Conservation (phyloP, 2,888 invertebrate genomes). For the Gymnoscelis rufifasciata region DNA sequence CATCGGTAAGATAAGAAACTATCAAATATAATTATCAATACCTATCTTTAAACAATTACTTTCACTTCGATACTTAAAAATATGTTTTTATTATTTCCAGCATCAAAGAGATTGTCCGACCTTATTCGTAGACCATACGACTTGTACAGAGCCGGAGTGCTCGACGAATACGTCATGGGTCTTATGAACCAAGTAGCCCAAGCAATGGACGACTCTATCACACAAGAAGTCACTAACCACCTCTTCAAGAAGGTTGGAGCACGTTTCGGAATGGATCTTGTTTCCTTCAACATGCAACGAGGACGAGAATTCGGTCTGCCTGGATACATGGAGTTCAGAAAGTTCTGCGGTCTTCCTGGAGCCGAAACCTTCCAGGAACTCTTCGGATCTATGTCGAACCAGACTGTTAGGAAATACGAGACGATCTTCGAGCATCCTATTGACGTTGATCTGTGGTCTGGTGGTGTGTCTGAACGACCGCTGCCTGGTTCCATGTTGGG, state of each 20-base stretch:
- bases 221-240: constrained; percentile 93
- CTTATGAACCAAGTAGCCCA: constrained; percentile 96
- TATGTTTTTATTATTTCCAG: constrained; percentile 63
- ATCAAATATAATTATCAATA: too few species aligned
- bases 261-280: constrained; percentile 91
- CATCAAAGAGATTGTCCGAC: constrained; percentile 92
- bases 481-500: constrained; percentile 95
- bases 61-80: too few species aligned
- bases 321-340: constrained; percentile 95
- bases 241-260: constrained; percentile 90
- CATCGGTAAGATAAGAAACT: constrained; percentile 84
- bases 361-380: constrained; percentile 89
- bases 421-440: constrained; percentile 93
- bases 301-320: constrained; percentile 95
- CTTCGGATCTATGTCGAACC: constrained; percentile 92
- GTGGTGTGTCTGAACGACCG: constrained; percentile 94
- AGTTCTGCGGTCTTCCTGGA: constrained; percentile 91
- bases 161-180: constrained; percentile 96
- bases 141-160: constrained; percentile 91
- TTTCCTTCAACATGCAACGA: constrained; percentile 95
- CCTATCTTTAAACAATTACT: too few species aligned
- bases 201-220: constrained; percentile 96
- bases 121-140: constrained; percentile 93
- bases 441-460: constrained; percentile 97
- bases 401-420: constrained; percentile 89